Percentiles rank a stretch among this genome's conserved stretches.
Evolutionary conservation across 2,113 vertebrate species (phyloP).

Genomic region (Ameiurus melas): DNA sequence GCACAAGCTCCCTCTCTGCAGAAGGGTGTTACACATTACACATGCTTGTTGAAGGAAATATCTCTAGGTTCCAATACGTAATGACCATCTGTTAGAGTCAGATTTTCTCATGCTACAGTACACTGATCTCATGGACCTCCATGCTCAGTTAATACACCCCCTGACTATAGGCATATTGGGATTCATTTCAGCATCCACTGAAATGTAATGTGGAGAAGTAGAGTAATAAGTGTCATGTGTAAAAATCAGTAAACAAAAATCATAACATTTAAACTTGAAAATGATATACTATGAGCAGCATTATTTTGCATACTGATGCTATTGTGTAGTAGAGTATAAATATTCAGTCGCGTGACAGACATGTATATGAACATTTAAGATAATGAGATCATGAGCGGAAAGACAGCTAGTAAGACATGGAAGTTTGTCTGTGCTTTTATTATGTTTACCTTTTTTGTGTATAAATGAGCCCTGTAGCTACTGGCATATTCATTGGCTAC

Average conservation of each 20-base stretch:
- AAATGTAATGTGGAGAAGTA: neutral
- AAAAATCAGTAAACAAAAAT: neutral
- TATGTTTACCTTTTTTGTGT: neutral
- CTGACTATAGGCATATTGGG: neutral
- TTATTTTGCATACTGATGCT: neutral
- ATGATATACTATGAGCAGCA: neutral
- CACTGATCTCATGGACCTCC: conserved; percentile 34
- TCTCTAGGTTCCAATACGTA: conserved; percentile 49
- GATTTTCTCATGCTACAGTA: conserved; percentile 34
- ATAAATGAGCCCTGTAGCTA: neutral
- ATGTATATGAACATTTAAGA: conserved; percentile 9
- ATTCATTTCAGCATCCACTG: neutral
- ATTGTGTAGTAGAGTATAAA: neutral
- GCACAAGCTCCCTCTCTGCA: conserved; percentile 30
- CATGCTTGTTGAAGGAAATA: conserved; percentile 50
- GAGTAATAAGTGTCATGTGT: neutral
- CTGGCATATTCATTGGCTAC: neutral
- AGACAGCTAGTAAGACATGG: conserved; percentile 22
- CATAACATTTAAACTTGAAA: neutral
- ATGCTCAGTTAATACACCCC: conserved; percentile 20
- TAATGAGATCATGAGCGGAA: conserved; percentile 14
- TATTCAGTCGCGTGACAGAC: neutral
- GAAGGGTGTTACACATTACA: conserved; percentile 54
- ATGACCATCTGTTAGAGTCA: conserved; percentile 48
- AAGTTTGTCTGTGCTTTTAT: neutral